Evolutionary conservation across 2,888 invertebrate species (phyloP), one percentile per base, ranked within the genome.

Genomic region (Branchellion lobata): DNA sequence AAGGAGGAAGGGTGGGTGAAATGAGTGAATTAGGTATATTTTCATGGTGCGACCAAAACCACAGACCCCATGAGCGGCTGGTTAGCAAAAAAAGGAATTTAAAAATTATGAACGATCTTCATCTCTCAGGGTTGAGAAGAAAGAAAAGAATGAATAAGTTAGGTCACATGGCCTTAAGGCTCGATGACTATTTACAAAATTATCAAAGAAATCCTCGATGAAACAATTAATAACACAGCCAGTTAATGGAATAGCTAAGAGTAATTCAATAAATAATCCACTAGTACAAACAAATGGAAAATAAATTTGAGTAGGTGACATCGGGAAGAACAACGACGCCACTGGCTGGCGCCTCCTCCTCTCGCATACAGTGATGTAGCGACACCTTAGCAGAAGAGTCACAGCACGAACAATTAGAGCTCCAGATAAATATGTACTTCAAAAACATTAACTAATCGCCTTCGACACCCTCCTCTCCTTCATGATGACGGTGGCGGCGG

Each of bases 211-310:
- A 57, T 24, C 61, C 5, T 8, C 21, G 24, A 57, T n/a, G 21
- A 57, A 47, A 57, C 61, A 57, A 57, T n/a, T 3, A 57, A n/a
- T 18, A 57, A 57, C n/a, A 57, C 21, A 57, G 61, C 61, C 21
- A 57, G 24, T 57, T n/a, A 18, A n/a, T 57, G 61, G 61, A 57
- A 57, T 57, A 57, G 61, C 5, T 8, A 5, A 57, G 61, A 57
- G 24, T 57, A 47, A 47, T 14, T 8, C 24, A 57, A 57, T 24
- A 57, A 57, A 57, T 24, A 24, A 3, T 18, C 21, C 14, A 57
- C 5, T 57, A 57, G 61, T 24, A 57, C 3, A 57, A 57, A 57
- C n/a, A n/a, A n/a, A n/a, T n/a, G n/a, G 40, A 40, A 40, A 57
- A 57, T 57, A n/a, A 14, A 57, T 57, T 57, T 57, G 3, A 57